Base-by-base conservation (phyloP, 2,797 vertebrate genomes). In the Argyrosomus regius region DNA sequence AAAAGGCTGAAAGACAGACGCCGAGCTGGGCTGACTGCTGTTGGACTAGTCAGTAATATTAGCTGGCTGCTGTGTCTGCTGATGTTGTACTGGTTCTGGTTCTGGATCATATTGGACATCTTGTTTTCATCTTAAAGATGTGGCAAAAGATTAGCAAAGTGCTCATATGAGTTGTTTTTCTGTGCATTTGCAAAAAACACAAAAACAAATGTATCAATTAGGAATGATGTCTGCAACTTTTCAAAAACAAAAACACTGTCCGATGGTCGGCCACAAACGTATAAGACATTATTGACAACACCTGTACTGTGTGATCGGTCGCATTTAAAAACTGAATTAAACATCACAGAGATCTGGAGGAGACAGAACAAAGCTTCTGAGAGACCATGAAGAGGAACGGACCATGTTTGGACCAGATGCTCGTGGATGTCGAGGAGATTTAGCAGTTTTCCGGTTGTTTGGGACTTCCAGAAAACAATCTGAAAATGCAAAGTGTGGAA, bases 371-470 rank as follows among this genome's bases (percentile, higher is more conserved):
- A 78, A 80, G 75, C 53, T 45, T 16, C 28, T 61, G 66, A 41
- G 74, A 63, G 52, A 9, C 50, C 26, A 14, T 14, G 39, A 14
- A 13, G 31, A 81, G 17, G 20, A 72, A 24, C 7, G 4, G 22
- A 28, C 20, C 78, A 84, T 76, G 75, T 87, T 87, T 77, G 75
- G 0, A 39, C 78, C 85, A 84, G 85, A 84, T 84, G 81, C 72
- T 77, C 54, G 4, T 20, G 65, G 41, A 56, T 50, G 31, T 5
- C 0, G 17, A 50, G 17, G 46, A 80, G 20, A 68, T 56, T 58
- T 59, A 9, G 26, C 56, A 61, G 60, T 28, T 76, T 72, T 76
- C 76, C 28, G 17, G 31, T 72, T 75, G 74, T 73, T 72, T 54
- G 22, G 14, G 48, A 68, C n/a, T 1, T 18, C 16, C 4, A 46